Base-by-base conservation (phyloP, 1,140 invertebrate genomes). In the Littorina saxatilis region DNA sequence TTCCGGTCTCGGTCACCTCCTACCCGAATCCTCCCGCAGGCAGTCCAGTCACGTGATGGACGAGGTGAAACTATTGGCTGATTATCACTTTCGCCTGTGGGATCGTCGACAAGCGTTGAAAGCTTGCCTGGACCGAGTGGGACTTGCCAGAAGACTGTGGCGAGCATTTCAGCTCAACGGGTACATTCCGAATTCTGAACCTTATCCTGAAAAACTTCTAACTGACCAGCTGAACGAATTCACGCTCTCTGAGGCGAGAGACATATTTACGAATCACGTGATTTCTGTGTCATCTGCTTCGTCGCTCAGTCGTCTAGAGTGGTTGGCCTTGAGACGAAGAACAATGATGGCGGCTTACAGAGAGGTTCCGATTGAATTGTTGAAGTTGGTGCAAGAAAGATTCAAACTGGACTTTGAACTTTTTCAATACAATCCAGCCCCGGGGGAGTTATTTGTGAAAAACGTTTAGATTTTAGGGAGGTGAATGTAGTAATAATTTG, bases 121-220 rank as follows among this genome's bases (percentile, higher is more conserved):
- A 2, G 52, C 75, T 0, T 84, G 82, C 55, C 75, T 84, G 0
- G 70, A 47, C 32, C 68, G 43, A 32, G 4, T 35, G 27, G 77
- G 83, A 43, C 27, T 85, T 4, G 80, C 70, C 7, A 29, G 66
- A 15, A 43, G 81, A 66, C 29, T 86, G 37, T 84, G 82, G 85
- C 29, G 35, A 7, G 77, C 66, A 15, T 85, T 85, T 72, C 47
- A 81, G 73, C 50, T 81, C 0, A 82, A 85, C 50, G 84, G 84
- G 3, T 85, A 85, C 29, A 3, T 85, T 7, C 79, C 81, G 7
- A n/a, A 27, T 7, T 61, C 72, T 15, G 27, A 39, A 37, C 50
- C 17, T 5, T 78, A 63, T n/a, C 76, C 73, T 11, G 35, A 17
- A 13, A 23, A 66, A 43, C n/a, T 27, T 15, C 23, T 78, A 58